Conservation (phyloP, 2,797 vertebrate genomes). For the Galago senegalensis region DNA sequence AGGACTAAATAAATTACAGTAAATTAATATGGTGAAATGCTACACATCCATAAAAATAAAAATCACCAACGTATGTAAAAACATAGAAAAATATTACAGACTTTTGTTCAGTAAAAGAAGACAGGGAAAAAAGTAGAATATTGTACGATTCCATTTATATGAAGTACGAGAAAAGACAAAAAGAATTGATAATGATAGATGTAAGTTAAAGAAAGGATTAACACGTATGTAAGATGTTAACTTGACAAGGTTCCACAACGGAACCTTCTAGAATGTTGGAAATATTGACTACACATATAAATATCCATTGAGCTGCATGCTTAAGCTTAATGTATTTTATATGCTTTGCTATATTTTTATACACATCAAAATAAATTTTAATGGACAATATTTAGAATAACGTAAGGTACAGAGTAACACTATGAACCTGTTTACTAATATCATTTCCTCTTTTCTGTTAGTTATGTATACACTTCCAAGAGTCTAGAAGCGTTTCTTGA, state of each 20-base stretch:
- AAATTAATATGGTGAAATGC: background rate
- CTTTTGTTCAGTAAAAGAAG: background rate
- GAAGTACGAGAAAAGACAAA: slow-evolving; percentile 22
- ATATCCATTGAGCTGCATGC: background rate
- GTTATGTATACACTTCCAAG: background rate
- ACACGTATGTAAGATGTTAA: background rate
- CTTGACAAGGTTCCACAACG: background rate
- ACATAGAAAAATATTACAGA: background rate
- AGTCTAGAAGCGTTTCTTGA: background rate
- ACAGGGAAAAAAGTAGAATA: slow-evolving; percentile 13
- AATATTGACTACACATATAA: background rate
- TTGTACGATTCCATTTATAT: background rate
- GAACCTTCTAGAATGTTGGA: slow-evolving; percentile 12
- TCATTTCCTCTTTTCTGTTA: background rate
- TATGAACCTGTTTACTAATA: background rate
- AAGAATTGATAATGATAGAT: background rate
- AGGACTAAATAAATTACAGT: background rate
- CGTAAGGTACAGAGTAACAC: background rate
- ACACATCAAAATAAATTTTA: slow-evolving; percentile 14
- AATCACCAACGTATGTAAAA: background rate
- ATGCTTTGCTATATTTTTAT: background rate
- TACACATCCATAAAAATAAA: background rate
- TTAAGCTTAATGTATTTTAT: slow-evolving; percentile 39
- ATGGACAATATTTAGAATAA: background rate
- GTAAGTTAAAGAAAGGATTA: background rate